phyloP scores from a whole-genome alignment of 1,140 invertebrate species.

The Saccostrea cuccullata region DNA sequence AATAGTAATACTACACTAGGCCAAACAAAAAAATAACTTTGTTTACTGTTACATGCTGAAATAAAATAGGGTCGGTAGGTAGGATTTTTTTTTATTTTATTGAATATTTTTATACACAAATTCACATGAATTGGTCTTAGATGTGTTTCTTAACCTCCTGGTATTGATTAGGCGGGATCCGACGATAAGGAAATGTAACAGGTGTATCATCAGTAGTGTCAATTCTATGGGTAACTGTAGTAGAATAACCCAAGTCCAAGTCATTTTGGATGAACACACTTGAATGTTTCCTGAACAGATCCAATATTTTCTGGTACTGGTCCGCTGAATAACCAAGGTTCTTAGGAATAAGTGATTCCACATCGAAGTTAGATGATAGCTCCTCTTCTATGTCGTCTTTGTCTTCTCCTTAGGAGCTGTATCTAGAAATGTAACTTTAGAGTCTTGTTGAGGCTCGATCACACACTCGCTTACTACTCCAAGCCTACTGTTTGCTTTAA shows the following conservation, averaged over 20 bases:
- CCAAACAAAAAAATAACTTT: no score
- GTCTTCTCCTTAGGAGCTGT: constrained; percentile 44
- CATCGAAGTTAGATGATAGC: background rate
- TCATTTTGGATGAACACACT: constrained; percentile 39
- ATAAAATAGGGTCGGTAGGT: no score
- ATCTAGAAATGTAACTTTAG: no score
- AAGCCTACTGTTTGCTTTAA: no score
- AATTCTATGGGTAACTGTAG: constrained; percentile 33
- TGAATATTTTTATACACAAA: no score
- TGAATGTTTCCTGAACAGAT: background rate
- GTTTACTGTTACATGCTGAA: no score
- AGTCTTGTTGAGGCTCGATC: no score
- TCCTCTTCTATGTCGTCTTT: constrained; percentile 26
- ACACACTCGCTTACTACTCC: no score
- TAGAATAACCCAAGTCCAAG: constrained; percentile 37
- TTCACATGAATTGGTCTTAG: constrained; percentile 37
- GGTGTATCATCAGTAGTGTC: constrained; percentile 28
- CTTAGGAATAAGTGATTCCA: background rate
- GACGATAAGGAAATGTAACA: constrained; percentile 26
- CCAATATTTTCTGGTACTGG: background rate
- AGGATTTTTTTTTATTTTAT: no score
- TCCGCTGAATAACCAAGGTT: constrained; percentile 9
- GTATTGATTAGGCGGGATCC: constrained; percentile 44
- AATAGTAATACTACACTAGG: no score
- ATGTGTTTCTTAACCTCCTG: constrained; percentile 51